A percentile compares a stretch with the other conserved stretches of the same genome.
Conservation (phyloP, 2,888 invertebrate species). For the Pinctada fucata region DNA sequence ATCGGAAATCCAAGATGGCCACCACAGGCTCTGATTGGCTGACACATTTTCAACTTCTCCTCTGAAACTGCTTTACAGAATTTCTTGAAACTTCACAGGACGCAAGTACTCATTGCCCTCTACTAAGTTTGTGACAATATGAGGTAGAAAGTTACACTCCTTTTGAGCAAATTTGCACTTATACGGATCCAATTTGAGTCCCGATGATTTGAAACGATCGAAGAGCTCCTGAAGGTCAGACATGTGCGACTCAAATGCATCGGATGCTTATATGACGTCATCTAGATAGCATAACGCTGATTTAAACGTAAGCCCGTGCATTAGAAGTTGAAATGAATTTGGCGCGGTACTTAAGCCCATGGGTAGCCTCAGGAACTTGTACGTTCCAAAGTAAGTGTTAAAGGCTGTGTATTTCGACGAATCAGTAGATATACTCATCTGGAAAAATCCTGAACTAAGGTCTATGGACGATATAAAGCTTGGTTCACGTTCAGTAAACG, state of each 20-base stretch:
- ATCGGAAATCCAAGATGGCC: too few relatives aligned
- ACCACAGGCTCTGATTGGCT: too few relatives aligned
- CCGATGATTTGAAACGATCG: conserved; percentile 31
- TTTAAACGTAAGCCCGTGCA: conserved; percentile 33
- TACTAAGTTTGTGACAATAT: too few relatives aligned
- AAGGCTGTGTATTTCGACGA: conserved; percentile 35
- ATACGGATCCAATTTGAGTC: conserved; percentile 27
- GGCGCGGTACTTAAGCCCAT: conserved; percentile 39
- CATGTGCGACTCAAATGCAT: conserved; percentile 16
- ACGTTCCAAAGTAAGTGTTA: conserved; percentile 44
- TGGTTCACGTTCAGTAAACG: conserved; percentile 19
- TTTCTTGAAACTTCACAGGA: too few relatives aligned
- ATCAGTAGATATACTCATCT: conserved; percentile 31
- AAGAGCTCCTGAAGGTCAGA: conserved; percentile 35
- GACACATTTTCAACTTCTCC: too few relatives aligned
- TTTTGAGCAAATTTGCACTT: too few relatives aligned
- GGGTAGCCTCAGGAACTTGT: conserved; percentile 44
- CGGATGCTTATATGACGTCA: not conserved
- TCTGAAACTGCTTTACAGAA: too few relatives aligned
- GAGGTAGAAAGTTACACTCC: too few relatives aligned
- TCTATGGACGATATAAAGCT: conserved; percentile 32
- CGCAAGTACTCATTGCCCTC: too few relatives aligned
- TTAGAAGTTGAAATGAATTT: conserved; percentile 47
- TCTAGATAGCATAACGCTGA: conserved; percentile 20
- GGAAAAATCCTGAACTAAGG: conserved; percentile 37